Conservation (phyloP, 2,888 invertebrate genomes). For the Hipparchia sbordonii region DNA sequence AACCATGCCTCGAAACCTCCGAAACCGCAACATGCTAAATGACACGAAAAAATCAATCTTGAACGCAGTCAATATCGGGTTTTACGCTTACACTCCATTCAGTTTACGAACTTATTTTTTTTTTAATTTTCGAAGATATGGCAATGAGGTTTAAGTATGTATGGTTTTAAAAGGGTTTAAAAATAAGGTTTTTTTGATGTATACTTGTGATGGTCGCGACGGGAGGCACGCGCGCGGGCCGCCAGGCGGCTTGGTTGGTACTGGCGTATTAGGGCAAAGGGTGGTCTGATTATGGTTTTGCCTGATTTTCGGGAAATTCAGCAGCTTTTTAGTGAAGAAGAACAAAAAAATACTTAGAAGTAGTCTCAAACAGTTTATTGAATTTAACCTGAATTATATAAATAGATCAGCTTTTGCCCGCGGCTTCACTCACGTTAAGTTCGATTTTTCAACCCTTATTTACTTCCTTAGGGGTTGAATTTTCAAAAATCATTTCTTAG, state of each 20-base stretch:
- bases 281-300: conserved; percentile 44
- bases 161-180: conserved; percentile 4
- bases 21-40: conserved; percentile 54
- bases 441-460: too few relatives aligned
- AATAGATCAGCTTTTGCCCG: too few relatives aligned
- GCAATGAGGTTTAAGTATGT: neutral
- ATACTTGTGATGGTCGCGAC: conserved; percentile 45
- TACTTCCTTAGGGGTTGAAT: too few relatives aligned
- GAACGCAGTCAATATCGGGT: conserved; percentile 48
- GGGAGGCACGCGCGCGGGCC: conserved; percentile 71
- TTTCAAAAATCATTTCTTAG: too few relatives aligned
- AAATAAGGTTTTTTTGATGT: conserved; percentile 42
- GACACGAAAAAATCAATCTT: conserved; percentile 68
- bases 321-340: neutral
- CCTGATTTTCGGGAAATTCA: conserved; percentile 48
- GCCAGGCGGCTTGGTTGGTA: conserved; percentile 66
- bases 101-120: conserved; percentile 10
- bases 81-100: conserved; percentile 11
- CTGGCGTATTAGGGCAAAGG: conserved; percentile 53
- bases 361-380: too few relatives aligned
- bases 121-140: neutral
- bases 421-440: too few relatives aligned
- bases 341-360: neutral
- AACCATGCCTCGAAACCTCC: conserved; percentile 43
- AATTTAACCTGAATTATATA: too few relatives aligned